Base-by-base conservation (phyloP, 2,888 invertebrate species). In the Eristalis pertinax region DNA sequence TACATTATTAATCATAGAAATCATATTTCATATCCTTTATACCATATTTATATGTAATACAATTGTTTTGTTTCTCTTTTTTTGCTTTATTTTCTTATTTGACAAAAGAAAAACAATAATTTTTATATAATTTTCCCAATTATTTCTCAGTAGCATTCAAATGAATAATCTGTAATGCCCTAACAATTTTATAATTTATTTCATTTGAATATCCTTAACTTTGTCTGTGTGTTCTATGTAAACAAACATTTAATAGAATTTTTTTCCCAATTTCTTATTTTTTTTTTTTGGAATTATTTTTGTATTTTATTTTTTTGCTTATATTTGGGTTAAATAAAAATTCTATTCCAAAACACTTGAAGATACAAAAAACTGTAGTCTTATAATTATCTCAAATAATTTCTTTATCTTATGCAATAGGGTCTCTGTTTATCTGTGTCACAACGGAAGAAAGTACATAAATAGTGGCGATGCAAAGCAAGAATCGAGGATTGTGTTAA, bases 1-100 rank as follows among this genome's bases (percentile, higher is more conserved):
- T 83, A 83, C 77, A 83, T 77, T 77, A 77, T 77, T 19, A 67
- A 22, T 77, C 60, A 29, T 56, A 26, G 67, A 77, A 73, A 83
- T 73, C 68, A 63, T 56, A 77, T 72, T 77, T 76, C 65, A 76
- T 72, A 19, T 50, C 50, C 50, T 50, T 50, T 50, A 50, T 50
- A 50, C 50, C 13, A 43, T 13, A 64, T 70, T 64, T 58, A 38
- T 32, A 60, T 72, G 19, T 41, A 60, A 64, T 56, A 62, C 35
- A 65, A 19, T 50, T 56, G 32, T 32, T 32, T 0, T 32, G 4
- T 32, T 8, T 56, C n/a, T n/a, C n/a, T 78, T 19, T 56, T 75
- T 58, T 60, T 32, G 35, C 67, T 26, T 24, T 73, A n/a, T 11
- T 22, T 38, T 81, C 32, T 32, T 38, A 22, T 41, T 41, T 67